These are phyloP conservation scores for Cosmopolites sordidus DNA, from an alignment of 2,888 invertebrate genomes.

Conservation along the genomic window DNA sequence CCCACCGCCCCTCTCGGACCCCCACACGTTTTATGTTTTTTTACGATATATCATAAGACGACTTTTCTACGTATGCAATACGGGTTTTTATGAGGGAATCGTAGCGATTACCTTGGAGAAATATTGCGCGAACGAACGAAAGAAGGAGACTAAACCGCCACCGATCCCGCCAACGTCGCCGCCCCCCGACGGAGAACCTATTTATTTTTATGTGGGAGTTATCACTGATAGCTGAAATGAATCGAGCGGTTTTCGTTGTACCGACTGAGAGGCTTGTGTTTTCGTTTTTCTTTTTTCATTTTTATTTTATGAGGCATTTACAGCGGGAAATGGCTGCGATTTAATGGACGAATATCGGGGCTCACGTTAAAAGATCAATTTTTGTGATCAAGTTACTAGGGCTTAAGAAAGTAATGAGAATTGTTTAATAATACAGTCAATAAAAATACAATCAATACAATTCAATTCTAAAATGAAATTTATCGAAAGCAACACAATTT, in stretches of 20 bases:
- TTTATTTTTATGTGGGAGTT: conserved; percentile 51
- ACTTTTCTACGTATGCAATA: conserved; percentile 26
- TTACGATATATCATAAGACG: conserved; percentile 27
- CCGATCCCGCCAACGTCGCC: too few relatives aligned
- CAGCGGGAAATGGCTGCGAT: too few relatives aligned
- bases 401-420: too few relatives aligned
- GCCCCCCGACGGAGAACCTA: conserved; percentile 41
- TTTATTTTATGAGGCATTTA: conserved; percentile 28
- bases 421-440: too few relatives aligned
- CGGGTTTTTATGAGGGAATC: conserved; percentile 22
- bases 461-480: too few relatives aligned
- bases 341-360: too few relatives aligned
- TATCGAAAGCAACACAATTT: too few relatives aligned
- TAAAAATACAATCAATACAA: too few relatives aligned
- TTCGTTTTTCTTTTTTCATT: conserved; percentile 4
- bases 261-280: conserved; percentile 16
- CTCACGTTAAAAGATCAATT: too few relatives aligned
- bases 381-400: too few relatives aligned
- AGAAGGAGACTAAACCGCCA: too few relatives aligned
- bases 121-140: conserved; percentile 1
- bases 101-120: conserved; percentile 19
- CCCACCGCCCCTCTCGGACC: conserved; percentile 25
- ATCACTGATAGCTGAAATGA: conserved; percentile 46
- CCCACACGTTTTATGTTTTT: conserved; percentile 25
- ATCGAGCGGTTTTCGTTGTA: conserved; percentile 27